Base-by-base conservation (phyloP, 1,140 invertebrate species). In the Tachypleus tridentatus region DNA sequence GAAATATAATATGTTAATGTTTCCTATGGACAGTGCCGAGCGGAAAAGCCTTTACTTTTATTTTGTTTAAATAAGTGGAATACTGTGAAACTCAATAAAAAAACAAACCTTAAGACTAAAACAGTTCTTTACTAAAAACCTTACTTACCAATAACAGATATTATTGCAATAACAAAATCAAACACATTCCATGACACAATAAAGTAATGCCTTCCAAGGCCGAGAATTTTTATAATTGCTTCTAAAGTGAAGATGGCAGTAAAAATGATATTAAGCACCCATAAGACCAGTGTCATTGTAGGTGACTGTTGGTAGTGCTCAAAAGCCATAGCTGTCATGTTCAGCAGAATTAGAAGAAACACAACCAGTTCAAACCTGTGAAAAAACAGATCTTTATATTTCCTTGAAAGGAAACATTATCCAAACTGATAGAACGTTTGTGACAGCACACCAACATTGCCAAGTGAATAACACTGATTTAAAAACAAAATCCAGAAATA, bases 151-250 rank as follows among this genome's bases (percentile, higher is more conserved):
- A 93, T 85, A 82, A 98, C 93, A 77, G 95, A 98, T 79, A 97
- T 86, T 82, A 97, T 93, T 75, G 98, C 94, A 77, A 98, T 93
- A 75, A 95, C 89, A 82, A 97, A 94, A 84, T 98, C 96, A 83
- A 98, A 98, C 72, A 98, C 84, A 83, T 98, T 98, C 96, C 96
- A 98, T 64, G 95, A 93, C 80, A 97, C 91, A 78, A 92, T 93
- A 84, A 98, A 98, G 82, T 98, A 98, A 82, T 97, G 90, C 80
- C 91, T 93, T 74, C 95, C 84, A 73, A 97, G 85, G 66, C 93
- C 93, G 77, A 97, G 91, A 74, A 97, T 87, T 85, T 98, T 98
- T 80, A 97, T 85, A 74, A 94, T 83, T 83, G 93, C 97, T 84
- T 98, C 96, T 71, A 87, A 85, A 77, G 89, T 93, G 83, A 98